Evolutionary conservation across 1,140 invertebrate species (phyloP), one percentile per base, ranked within the genome.

Genomic region (Diabrotica undecimpunctata): DNA sequence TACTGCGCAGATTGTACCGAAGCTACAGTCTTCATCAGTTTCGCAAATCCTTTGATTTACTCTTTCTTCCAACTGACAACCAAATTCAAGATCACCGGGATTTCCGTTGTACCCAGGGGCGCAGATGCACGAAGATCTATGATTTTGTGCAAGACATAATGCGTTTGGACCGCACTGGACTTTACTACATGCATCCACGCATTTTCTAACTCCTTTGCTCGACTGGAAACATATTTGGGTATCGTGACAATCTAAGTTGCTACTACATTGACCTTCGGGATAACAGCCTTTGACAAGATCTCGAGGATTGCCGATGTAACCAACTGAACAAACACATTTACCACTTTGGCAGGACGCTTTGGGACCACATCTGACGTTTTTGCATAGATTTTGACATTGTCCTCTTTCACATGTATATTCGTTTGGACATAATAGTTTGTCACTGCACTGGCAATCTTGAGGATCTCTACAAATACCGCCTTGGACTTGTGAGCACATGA

Each of bases 131-230:
- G 90, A 87, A 2, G 92, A 92, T 51, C 89, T 83, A 77, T 95
- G 92, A 73, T 91, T 88, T 62, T 91, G 86, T 14, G 89, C 86
- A 0, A 94, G 83, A 74, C 94, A 96, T 0, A 94, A 78, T 5
- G 93, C 92, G 78, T 95, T 95, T 0, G 93, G 92, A 10, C 94
- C 94, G 77, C 94, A 96, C 72, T 95, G 91, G 8, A 92, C 81
- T 79, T 93, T 92, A 61, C 87, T 88, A 74, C 93, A 95, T 5
- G 89, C 91, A 73, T 95, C 92, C 0, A 94, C 86, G 78, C 92
- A 95, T 77, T 91, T 91, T 50, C 92, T 83, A 5, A 86, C 74
- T 7, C 87, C 88, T 80, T 88, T 89, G 37, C 88, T 85, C 50
- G 91, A 74, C 80, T 92, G 90, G 79, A 94, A 92, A 76, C 93